phyloP scores from a whole-genome alignment of 35 echinoderm and acorn worm genomes.

The Eucidaris tribuloides region DNA sequence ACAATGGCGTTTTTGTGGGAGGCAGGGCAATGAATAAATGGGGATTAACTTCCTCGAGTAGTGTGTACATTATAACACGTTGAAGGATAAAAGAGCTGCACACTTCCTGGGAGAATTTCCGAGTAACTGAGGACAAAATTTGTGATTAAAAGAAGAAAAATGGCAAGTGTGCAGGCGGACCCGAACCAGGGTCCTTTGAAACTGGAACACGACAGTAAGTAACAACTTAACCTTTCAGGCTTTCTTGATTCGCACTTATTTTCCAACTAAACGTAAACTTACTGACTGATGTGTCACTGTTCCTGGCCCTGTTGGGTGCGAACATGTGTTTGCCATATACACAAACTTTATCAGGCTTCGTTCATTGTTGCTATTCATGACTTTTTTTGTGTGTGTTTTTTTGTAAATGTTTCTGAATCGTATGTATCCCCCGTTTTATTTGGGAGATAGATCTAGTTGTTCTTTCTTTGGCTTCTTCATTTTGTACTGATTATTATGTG shows the following conservation, averaged over 20 bases:
- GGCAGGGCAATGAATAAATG: too few relatives aligned
- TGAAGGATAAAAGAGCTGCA: too few relatives aligned
- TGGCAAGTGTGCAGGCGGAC: neutral
- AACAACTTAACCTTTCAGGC: neutral
- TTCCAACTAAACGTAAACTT: neutral
- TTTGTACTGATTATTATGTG: too few relatives aligned
- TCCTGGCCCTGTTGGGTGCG: neutral
- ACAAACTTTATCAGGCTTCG: neutral
- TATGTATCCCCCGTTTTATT: too few relatives aligned
- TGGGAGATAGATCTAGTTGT: too few relatives aligned
- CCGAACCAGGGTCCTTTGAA: constrained; percentile 51
- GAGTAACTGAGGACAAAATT: too few relatives aligned
- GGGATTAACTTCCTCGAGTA: too few relatives aligned
- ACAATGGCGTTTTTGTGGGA: too few relatives aligned
- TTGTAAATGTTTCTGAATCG: neutral
- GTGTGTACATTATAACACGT: too few relatives aligned
- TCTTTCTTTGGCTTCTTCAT: too few relatives aligned
- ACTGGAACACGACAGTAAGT: constrained; percentile 70
- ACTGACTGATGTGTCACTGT: neutral
- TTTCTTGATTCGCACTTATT: neutral
- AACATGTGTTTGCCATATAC: neutral
- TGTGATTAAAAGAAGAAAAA: too few relatives aligned
- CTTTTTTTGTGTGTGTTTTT: neutral
- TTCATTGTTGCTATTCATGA: neutral
- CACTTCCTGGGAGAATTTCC: too few relatives aligned